Base-by-base conservation (phyloP, 2,113 vertebrate genomes). In the Platichthys flesus region DNA sequence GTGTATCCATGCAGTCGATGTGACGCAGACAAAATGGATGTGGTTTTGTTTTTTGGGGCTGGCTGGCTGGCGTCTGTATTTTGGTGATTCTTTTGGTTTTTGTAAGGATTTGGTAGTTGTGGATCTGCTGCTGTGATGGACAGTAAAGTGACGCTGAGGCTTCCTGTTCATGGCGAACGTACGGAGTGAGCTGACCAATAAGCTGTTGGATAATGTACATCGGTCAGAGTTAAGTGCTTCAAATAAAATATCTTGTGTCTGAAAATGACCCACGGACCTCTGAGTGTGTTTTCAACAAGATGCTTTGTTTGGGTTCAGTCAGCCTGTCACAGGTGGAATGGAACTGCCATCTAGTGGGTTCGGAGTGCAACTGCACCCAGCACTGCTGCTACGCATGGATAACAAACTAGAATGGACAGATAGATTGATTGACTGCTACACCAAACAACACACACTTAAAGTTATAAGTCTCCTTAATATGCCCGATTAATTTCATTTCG, bases 231-330 rank as follows among this genome's bases (percentile, higher is more conserved):
- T 61, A 92, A 91, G 86, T 91, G 89, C 86, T 91, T 85, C 82
- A 89, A 94, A 94, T 94, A 93, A 94, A 94, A 91, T 60, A 83
- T 81, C 79, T 85, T 85, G 69, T 89, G 84, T 90, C 60, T 78
- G 61, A 82, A 85, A 82, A 51, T 61, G 23, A 61, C 63, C 24
- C 52, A 20, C 59, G n/a, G 28, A 74, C 61, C 80, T 59, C 21
- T 51, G 24, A 16, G 15, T 51, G 0, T 69, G 47, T 71, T 9
- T 51, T 3, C 20, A 8, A 10, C 15, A 13, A 4, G 12, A 2
- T 31, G 28, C 2, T 7, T 21, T 37, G 20, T 31, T n/a, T 20
- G 5, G 15, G 49, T 54, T 64, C 20, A 18, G 4, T 9, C 35
- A 0, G n/a, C 24, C 15, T 79, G 18, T 6, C 9, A 51, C 9